phyloP scores from a whole-genome alignment of 2,113 vertebrate species.

The Calyptomena viridis region DNA sequence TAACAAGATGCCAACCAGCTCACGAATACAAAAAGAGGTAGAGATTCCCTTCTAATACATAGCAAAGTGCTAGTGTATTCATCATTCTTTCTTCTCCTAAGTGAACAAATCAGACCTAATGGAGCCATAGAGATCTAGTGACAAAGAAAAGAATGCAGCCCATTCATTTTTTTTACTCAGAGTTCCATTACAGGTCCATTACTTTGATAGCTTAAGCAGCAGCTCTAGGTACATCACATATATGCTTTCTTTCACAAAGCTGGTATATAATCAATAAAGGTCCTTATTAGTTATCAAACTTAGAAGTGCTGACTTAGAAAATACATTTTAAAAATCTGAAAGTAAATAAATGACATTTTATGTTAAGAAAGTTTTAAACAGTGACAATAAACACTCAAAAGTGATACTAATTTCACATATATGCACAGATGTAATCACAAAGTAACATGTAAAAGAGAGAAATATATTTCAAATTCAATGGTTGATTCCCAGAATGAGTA shows the following conservation, averaged over 20 bases:
- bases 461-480: background rate
- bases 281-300: background rate
- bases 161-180: slow-evolving; percentile 33
- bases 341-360: background rate
- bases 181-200: slow-evolving; percentile 30
- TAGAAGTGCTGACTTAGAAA: background rate
- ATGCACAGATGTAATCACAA: background rate
- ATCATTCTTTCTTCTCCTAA: background rate
- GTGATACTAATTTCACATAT: background rate
- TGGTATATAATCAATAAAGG: background rate
- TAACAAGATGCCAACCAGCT: background rate
- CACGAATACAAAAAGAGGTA: background rate
- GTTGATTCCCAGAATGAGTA: background rate
- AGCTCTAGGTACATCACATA: background rate
- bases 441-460: background rate
- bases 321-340: background rate
- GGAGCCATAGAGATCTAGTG: slow-evolving; percentile 14
- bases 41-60: background rate
- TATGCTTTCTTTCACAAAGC: background rate
- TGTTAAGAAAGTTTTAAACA: background rate
- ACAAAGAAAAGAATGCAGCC: slow-evolving; percentile 22
- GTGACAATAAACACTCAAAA: background rate
- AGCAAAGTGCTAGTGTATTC: background rate
- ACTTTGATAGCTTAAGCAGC: slow-evolving; percentile 2
- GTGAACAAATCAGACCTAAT: slow-evolving; percentile 32